Conservation (phyloP, 2,113 vertebrate species). For the Procapra przewalskii region DNA sequence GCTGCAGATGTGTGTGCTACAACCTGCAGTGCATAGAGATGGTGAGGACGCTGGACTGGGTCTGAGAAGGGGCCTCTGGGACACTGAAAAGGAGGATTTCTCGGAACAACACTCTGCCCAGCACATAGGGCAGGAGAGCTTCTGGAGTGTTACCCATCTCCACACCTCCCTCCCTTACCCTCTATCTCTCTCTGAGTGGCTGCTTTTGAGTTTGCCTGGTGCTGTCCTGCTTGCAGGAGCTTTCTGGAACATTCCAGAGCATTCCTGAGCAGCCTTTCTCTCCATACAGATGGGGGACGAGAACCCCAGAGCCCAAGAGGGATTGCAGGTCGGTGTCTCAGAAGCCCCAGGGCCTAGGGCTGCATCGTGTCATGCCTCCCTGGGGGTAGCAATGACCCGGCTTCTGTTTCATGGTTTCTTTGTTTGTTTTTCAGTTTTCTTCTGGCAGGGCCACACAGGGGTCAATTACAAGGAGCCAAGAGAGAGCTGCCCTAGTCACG, state of each 20-base stretch:
- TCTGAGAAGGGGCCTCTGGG: background rate
- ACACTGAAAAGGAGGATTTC: background rate
- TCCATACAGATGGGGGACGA: slow-evolving; percentile 67
- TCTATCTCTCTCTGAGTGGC: background rate
- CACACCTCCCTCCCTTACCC: background rate
- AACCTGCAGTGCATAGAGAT: background rate
- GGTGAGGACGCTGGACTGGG: background rate
- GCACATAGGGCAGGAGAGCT: background rate
- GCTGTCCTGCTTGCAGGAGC: slow-evolving; percentile 39
- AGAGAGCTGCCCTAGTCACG: slow-evolving; percentile 73
- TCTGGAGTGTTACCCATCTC: background rate
- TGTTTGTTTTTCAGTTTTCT: slow-evolving; percentile 72
- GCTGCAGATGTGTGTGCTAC: background rate
- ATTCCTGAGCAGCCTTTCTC: slow-evolving; percentile 60
- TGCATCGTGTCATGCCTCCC: background rate
- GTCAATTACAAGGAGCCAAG: slow-evolving; percentile 80
- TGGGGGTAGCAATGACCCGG: fast-evolving
- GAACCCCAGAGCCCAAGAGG: slow-evolving; percentile 66
- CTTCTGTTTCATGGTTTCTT: background rate
- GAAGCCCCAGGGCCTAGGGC: slow-evolving; percentile 55
- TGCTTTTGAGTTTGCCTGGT: background rate
- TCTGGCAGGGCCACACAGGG: slow-evolving; percentile 77
- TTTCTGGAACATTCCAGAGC: slow-evolving; percentile 31
- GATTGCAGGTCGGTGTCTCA: slow-evolving; percentile 31
- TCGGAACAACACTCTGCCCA: background rate